Conservation (phyloP, 1,140 invertebrate genomes). For the Papilio glaucus region DNA sequence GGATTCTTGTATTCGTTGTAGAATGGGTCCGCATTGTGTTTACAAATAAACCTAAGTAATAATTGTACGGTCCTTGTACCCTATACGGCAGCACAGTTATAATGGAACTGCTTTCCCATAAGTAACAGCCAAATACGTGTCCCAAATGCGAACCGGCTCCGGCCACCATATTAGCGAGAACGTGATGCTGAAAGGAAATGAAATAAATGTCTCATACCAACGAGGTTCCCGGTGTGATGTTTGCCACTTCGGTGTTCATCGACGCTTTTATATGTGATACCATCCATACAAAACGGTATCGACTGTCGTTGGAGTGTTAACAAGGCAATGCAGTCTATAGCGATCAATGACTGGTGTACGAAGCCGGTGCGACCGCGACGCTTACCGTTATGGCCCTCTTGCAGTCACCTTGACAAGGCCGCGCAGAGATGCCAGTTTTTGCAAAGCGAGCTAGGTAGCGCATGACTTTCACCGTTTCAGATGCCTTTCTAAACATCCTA, state of each 20-base stretch:
- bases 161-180: conserved; percentile 63
- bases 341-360: conserved; percentile 44
- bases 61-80: conserved; percentile 38
- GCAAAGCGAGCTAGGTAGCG: conserved; percentile 75
- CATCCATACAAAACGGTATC: conserved; percentile 43
- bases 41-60: conserved; percentile 52
- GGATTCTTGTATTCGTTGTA: conserved; percentile 15
- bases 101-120: conserved; percentile 61
- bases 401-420: conserved; percentile 82
- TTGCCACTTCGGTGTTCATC: conserved; percentile 44
- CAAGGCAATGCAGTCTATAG: conserved; percentile 45
- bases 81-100: conserved; percentile 61
- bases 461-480: conserved; percentile 81
- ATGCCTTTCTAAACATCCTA: conserved; percentile 78
- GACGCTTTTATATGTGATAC: conserved; percentile 47
- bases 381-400: conserved; percentile 80
- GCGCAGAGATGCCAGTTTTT: conserved; percentile 79
- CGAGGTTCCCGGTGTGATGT: conserved; percentile 45
- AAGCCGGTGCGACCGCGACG: conserved; percentile 53
- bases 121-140: conserved; percentile 62
- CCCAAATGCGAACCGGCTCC: conserved; percentile 60
- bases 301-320: conserved; percentile 47
- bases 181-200: conserved; percentile 74
- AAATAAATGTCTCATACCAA: conserved; percentile 68
- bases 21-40: conserved; percentile 40